Evolutionary conservation across 2,797 vertebrate genomes (phyloP).

Genomic region (Euthynnus affinis): DNA sequence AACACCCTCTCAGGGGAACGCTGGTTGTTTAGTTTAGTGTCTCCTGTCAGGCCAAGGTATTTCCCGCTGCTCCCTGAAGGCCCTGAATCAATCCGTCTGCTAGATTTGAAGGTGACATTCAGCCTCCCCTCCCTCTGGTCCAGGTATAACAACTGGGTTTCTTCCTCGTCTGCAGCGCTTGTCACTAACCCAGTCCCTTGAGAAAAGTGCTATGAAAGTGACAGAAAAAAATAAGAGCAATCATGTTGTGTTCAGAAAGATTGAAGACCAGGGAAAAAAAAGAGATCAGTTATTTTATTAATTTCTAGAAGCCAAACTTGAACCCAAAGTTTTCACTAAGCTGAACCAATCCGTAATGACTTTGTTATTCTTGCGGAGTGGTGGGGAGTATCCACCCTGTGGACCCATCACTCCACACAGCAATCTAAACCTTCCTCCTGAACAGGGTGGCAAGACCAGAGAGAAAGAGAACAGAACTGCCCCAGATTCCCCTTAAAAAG

Average conservation of each 20-base stretch:
- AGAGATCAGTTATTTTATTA: conserved; percentile 5
- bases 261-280: not conserved
- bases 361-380: conserved; percentile 62
- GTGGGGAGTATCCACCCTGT: conserved; percentile 46
- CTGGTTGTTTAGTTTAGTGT: conserved; percentile 78
- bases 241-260: conserved; percentile 6
- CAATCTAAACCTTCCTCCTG: conserved; percentile 66
- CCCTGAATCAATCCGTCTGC: conserved; percentile 74
- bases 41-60: conserved; percentile 79
- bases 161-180: conserved; percentile 54
- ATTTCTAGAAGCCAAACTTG: conserved; percentile 22
- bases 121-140: conserved; percentile 56
- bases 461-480: conserved; percentile 55
- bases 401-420: conserved; percentile 70
- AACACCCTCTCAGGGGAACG: conserved; percentile 36
- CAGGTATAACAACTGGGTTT: conserved; percentile 55
- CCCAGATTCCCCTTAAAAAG: conserved; percentile 53
- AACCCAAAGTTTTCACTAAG: conserved; percentile 3
- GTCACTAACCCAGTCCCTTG: conserved; percentile 46
- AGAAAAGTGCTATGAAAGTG: conserved; percentile 20
- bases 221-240: not conserved
- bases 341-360: conserved; percentile 12
- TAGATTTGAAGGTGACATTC: conserved; percentile 77
- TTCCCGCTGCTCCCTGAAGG: conserved; percentile 72
- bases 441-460: conserved; percentile 53